Percentiles rank a stretch among this genome's conserved stretches.
phyloP scores from a whole-genome alignment of 2,113 vertebrate species.

The Ceratotherium simum region DNA sequence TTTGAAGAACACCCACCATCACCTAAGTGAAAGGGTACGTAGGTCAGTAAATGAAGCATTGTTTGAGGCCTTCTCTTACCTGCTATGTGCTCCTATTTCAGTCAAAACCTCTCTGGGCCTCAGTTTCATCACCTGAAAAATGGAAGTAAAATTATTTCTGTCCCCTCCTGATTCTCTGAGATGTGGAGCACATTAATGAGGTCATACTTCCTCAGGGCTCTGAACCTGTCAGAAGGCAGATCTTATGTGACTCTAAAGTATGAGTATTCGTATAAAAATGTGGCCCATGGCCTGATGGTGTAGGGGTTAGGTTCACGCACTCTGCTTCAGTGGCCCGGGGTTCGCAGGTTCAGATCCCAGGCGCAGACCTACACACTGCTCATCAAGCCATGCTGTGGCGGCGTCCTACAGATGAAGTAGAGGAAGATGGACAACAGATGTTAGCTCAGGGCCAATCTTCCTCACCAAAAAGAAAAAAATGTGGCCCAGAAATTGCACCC shows the following conservation, averaged over 20 bases:
- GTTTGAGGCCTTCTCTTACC: neutral
- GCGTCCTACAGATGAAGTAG: too few relatives aligned
- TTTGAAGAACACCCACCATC: neutral
- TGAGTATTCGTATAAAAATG: neutral
- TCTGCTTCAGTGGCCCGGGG: too few relatives aligned
- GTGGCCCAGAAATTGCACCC: neutral
- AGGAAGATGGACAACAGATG: too few relatives aligned
- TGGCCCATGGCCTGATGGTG: neutral
- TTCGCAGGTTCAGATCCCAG: too few relatives aligned
- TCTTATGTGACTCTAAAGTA: neutral
- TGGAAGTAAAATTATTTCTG: neutral
- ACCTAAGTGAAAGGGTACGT: neutral
- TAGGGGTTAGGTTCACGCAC: too few relatives aligned
- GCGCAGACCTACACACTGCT: too few relatives aligned
- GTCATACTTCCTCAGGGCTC: neutral
- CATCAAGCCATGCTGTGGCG: too few relatives aligned
- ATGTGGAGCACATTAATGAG: neutral
- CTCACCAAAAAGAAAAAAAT: neutral
- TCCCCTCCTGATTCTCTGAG: neutral
- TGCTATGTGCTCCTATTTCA: neutral
- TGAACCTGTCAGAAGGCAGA: slow-evolving; percentile 47
- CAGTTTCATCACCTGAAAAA: slow-evolving; percentile 55
- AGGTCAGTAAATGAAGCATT: neutral
- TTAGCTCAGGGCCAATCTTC: too few relatives aligned
- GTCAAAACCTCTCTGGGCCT: slow-evolving; percentile 16